Base-by-base conservation (phyloP, 2,113 vertebrate species). In the Strix uralensis region DNA sequence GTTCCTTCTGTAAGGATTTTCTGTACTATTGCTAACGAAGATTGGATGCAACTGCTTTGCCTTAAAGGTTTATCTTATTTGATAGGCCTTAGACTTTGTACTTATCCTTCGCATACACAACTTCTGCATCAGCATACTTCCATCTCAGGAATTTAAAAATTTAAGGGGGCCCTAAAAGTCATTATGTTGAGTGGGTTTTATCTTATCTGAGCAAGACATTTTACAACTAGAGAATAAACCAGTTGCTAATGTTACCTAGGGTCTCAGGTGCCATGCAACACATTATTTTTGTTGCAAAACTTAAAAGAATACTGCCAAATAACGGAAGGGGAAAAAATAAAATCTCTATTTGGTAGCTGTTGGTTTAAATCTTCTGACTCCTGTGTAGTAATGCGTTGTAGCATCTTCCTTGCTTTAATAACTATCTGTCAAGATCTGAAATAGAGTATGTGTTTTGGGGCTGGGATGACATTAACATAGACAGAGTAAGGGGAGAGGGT, bases 321-420 rank as follows among this genome's bases (percentile, higher is more conserved):
- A 32, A 20, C 3, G 0, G 1, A 5, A 5, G 20, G 21, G 51
- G 10, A 5, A 9, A 40, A 46, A 69, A 54, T 9, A 47, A 79
- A 36, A 78, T 59, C 2, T 44, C 15, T 80, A 13, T 66, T n/a
- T 8, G 14, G 7, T 42, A 70, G n/a, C 4, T 83, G 40, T 55
- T 92, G 32, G 34, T 52, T 95, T 91, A 81, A 73, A 61, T 66
- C 22, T 59, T 90, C 30, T 78, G 58, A 61, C 4, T 61, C 13
- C 8, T 61, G 12, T 70, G 34, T 70, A 75, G 15, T 73, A 65
- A 75, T 47, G 14, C 54, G 40, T 47, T 88, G 80, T 65, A 92
- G 40, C 30, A 63, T 57, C 26, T 79, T 90, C 21, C 16, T 57
- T 71, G 47, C 51, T 92, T 90, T 91, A 93, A 74, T 91, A 84